Percentiles rank a stretch among this genome's conserved stretches.
phyloP scores from a whole-genome alignment of 2,888 invertebrate species.

The Tridacna crocea region DNA sequence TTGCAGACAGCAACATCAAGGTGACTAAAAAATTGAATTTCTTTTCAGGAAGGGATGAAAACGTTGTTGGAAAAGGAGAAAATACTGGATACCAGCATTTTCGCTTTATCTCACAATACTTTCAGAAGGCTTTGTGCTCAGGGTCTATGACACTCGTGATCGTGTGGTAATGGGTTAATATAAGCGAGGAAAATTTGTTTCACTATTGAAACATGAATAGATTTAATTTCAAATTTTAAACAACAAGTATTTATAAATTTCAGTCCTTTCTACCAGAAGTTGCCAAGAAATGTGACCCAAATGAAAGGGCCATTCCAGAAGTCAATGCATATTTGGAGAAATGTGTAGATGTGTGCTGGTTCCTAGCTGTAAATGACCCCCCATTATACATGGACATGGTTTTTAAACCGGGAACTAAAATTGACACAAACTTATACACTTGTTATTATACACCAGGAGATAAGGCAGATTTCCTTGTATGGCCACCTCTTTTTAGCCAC shows the following conservation, averaged over 20 bases:
- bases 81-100: too few relatives aligned
- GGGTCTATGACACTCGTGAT: too few relatives aligned
- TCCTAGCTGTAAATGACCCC: slow-evolving; percentile 46
- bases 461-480: slow-evolving; percentile 44
- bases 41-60: too few relatives aligned
- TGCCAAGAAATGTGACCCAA: neutral
- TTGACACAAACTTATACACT: slow-evolving; percentile 32
- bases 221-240: too few relatives aligned
- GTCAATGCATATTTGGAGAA: slow-evolving; percentile 41
- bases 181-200: too few relatives aligned
- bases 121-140: too few relatives aligned
- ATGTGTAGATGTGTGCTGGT: slow-evolving; percentile 52
- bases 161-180: too few relatives aligned
- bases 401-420: slow-evolving; percentile 32
- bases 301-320: slow-evolving; percentile 11
- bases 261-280: slow-evolving; percentile 1
- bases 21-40: too few relatives aligned
- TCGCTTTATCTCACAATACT: too few relatives aligned
- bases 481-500: slow-evolving; percentile 44
- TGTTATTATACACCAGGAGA: slow-evolving; percentile 32
- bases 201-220: too few relatives aligned
- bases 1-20: too few relatives aligned
- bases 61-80: too few relatives aligned
- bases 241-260: neutral
- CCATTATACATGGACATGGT: slow-evolving; percentile 41